These are phyloP conservation scores for Gavia stellata DNA, from an alignment of 2,113 vertebrate genomes.

Conservation along the genomic window DNA sequence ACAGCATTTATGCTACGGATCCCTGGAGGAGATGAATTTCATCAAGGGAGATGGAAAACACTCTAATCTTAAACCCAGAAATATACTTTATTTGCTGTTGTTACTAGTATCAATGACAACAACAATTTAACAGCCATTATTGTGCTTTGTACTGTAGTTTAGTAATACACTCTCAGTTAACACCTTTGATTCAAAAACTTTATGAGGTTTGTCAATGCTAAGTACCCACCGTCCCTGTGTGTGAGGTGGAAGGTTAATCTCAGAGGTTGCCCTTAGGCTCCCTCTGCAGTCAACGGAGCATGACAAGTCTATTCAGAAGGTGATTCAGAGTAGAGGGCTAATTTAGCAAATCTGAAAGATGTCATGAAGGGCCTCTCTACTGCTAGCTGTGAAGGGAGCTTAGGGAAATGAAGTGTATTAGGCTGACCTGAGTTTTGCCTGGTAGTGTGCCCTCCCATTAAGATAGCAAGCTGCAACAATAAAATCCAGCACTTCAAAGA, in stretches of 20 bases:
- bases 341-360: neutral
- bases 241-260: constrained; percentile 5
- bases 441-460: neutral
- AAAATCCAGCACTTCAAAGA: neutral
- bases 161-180: neutral
- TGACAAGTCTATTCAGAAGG: constrained; percentile 19
- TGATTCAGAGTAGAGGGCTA: neutral
- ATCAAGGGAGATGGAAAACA: neutral
- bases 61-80: neutral
- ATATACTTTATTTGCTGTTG: neutral
- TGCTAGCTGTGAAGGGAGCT: neutral
- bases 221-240: neutral
- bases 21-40: neutral
- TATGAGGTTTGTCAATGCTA: neutral
- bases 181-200: neutral
- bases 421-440: neutral
- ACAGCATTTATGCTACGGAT: neutral
- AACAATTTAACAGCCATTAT: neutral
- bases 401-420: constrained; percentile 4
- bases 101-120: neutral
- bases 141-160: neutral
- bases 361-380: neutral
- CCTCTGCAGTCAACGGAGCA: neutral
- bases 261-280: neutral
- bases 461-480: neutral